Conservation (phyloP, 2,797 vertebrate species). For the Siniperca undulata region DNA sequence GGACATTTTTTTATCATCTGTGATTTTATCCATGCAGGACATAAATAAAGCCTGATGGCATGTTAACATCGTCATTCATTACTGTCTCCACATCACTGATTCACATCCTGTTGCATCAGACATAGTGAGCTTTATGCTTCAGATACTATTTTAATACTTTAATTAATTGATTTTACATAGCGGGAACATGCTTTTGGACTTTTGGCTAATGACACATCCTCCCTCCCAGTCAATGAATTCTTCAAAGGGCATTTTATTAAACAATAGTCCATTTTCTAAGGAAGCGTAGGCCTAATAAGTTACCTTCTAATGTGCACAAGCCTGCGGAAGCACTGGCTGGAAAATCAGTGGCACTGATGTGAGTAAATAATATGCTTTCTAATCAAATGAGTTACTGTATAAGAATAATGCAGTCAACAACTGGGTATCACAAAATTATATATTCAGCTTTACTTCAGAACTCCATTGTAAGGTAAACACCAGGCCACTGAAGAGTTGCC, state of each 20-base stretch:
- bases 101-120: neutral
- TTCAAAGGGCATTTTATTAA: constrained; percentile 41
- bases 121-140: neutral
- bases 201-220: constrained; percentile 10
- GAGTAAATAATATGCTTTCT: constrained; percentile 17
- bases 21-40: neutral
- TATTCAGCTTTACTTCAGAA: neutral
- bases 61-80: constrained; percentile 23
- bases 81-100: constrained; percentile 19
- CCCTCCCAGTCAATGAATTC: neutral
- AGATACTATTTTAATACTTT: constrained; percentile 19
- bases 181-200: constrained; percentile 8
- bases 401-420: neutral
- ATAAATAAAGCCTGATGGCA: constrained; percentile 29
- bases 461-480: neutral
- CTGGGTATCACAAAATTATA: neutral
- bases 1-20: neutral
- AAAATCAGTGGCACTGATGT: constrained; percentile 28
- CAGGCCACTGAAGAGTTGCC: neutral
- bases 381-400: neutral
- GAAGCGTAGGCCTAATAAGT: neutral
- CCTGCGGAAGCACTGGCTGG: constrained; percentile 1
- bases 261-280: constrained; percentile 8
- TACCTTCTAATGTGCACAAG: constrained; percentile 4
- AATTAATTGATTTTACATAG: constrained; percentile 12